A percentile compares a stretch with the other conserved stretches of the same genome.
Evolutionary conservation across 2,888 invertebrate genomes (phyloP).

Genomic region (Carpatolechia fugitivella): DNA sequence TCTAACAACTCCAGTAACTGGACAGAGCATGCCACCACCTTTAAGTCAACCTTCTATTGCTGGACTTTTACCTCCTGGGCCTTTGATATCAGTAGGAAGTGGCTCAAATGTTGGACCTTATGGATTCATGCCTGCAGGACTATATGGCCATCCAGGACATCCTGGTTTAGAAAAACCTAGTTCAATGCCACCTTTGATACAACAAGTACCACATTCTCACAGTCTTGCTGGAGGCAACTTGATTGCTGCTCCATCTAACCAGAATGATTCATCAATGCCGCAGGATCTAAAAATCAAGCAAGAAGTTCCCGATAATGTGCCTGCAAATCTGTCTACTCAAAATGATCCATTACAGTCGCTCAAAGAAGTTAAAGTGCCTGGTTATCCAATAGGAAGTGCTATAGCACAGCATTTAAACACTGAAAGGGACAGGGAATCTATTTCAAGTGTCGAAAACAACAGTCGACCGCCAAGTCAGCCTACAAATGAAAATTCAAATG

Average conservation of each 20-base stretch:
- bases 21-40: constrained; percentile 64
- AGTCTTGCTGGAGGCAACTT: constrained; percentile 51
- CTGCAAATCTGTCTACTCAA: constrained; percentile 74
- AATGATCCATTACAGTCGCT: constrained; percentile 87
- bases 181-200: constrained; percentile 59
- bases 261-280: constrained; percentile 68
- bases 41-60: constrained; percentile 78
- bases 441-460: constrained; percentile 69
- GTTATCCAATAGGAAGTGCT: constrained; percentile 80
- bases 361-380: constrained; percentile 89
- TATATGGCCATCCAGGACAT: constrained; percentile 63
- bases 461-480: constrained; percentile 73
- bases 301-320: constrained; percentile 74
- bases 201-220: constrained; percentile 63
- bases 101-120: constrained; percentile 80
- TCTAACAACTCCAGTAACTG: constrained; percentile 53
- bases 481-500: constrained; percentile 67
- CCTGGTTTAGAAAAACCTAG: constrained; percentile 66
- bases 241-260: constrained; percentile 52
- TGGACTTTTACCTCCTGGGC: constrained; percentile 78
- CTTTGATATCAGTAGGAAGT: constrained; percentile 80
- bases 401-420: constrained; percentile 71
- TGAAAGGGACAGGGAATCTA: constrained; percentile 71
- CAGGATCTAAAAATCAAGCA: constrained; percentile 76
- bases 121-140: constrained; percentile 78